A percentile compares a stretch with the other conserved stretches of the same genome.
These are phyloP conservation scores for Aspidiotus destructor DNA, from an alignment of 2,888 invertebrate genomes.

Conservation along the genomic window DNA sequence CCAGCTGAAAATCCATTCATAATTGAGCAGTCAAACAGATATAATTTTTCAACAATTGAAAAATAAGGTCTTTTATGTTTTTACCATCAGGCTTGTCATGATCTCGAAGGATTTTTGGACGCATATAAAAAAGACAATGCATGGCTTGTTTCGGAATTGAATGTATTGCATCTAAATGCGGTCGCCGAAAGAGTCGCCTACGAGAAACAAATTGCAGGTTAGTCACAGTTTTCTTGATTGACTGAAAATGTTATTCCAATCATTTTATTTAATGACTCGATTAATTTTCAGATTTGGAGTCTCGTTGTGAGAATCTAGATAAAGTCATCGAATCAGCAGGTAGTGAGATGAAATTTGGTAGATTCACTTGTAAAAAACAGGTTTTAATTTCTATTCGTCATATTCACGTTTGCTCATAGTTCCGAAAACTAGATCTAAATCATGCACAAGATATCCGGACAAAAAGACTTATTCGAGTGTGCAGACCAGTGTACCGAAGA, in stretches of 20 bases:
- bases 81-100: slow-evolving; percentile 41
- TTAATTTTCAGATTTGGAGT: background rate
- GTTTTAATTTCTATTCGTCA: no score
- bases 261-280: background rate
- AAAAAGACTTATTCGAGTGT: no score
- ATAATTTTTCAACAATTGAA: background rate
- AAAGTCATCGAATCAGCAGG: background rate
- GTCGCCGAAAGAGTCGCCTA: slow-evolving; percentile 3
- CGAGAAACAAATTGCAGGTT: slow-evolving; percentile 13
- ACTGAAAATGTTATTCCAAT: background rate
- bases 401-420: no score
- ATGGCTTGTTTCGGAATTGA: slow-evolving; percentile 63
- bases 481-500: no score
- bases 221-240: background rate
- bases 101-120: slow-evolving; percentile 60
- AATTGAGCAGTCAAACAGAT: no score
- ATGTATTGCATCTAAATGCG: slow-evolving; percentile 39
- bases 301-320: background rate
- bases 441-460: no score
- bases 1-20: no score
- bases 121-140: slow-evolving; percentile 74
- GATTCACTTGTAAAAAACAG: no score
- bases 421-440: no score
- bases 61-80: background rate
- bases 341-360: background rate